phyloP scores from a whole-genome alignment of 2,113 vertebrate species.

The Odontesthes bonariensis region DNA sequence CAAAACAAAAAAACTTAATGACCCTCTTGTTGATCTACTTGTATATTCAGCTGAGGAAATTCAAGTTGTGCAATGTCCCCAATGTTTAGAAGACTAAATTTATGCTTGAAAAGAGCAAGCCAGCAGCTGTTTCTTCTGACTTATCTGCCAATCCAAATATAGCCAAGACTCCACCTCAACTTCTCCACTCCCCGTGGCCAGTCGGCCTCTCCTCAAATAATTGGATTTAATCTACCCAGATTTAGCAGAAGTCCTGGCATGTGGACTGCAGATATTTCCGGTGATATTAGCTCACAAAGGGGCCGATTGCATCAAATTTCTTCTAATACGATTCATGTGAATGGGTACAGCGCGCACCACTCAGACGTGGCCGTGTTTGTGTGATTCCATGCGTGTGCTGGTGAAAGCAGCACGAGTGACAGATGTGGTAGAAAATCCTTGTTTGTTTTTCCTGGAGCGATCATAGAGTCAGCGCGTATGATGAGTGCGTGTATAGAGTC shows the following conservation, averaged over 20 bases:
- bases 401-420: conserved; percentile 54
- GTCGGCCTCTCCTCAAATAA: not conserved
- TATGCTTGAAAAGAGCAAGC: conserved; percentile 38
- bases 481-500: conserved; percentile 20
- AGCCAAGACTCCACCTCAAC: conserved; percentile 5
- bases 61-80: conserved; percentile 27
- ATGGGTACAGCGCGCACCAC: not conserved
- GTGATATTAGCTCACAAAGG: not conserved
- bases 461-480: not conserved
- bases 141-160: conserved; percentile 49
- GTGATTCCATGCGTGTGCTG: conserved; percentile 20
- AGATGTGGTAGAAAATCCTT: conserved; percentile 64
- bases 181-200: not conserved
- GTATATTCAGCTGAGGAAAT: conserved; percentile 58
- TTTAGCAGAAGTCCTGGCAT: not conserved
- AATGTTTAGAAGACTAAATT: conserved; percentile 55
- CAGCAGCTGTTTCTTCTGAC: conserved; percentile 45
- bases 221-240: not conserved
- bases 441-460: conserved; percentile 61
- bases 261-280: conserved; percentile 9
- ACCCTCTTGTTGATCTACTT: conserved; percentile 8
- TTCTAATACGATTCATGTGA: conserved; percentile 9
- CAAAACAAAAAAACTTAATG: not conserved
- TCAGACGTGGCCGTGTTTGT: not conserved
- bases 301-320: not conserved